Percentiles rank a stretch among this genome's conserved stretches.
Conservation (phyloP, 2,888 invertebrate genomes). For the Hartigia nigra region DNA sequence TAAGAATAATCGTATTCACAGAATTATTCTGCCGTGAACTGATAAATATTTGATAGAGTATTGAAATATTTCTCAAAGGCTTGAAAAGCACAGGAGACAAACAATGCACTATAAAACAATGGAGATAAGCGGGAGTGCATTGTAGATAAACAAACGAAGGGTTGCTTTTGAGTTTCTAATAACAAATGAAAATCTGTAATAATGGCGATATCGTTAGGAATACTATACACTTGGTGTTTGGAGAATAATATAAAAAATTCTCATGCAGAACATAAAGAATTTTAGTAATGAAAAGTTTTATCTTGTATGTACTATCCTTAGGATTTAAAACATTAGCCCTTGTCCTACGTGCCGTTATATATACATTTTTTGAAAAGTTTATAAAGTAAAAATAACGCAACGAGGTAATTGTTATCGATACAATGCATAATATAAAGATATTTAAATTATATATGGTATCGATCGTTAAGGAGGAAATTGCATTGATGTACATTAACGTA, state of each 20-base stretch:
- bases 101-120: slow-evolving; percentile 25
- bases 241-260: not conserved
- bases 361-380: not conserved
- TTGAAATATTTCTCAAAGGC: not conserved
- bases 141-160: slow-evolving; percentile 37
- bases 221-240: not conserved
- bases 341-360: not conserved
- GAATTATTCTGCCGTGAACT: not conserved
- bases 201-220: not conserved
- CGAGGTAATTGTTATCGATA: not conserved
- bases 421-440: not conserved
- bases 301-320: not conserved
- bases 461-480: slow-evolving; percentile 38
- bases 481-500: slow-evolving; percentile 23
- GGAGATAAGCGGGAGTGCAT: slow-evolving; percentile 33
- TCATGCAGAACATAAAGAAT: not conserved
- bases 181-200: slow-evolving; percentile 6
- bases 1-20: not conserved
- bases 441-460: not conserved
- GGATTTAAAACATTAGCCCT: not conserved
- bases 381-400: not conserved
- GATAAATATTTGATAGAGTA: not conserved
- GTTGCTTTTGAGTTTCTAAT: not conserved
- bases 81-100: not conserved
- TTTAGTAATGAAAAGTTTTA: not conserved